A percentile compares a stretch with the other conserved stretches of the same genome.
phyloP scores from a whole-genome alignment of 2,888 invertebrate species.

The Agonopterix subpropinquella region DNA sequence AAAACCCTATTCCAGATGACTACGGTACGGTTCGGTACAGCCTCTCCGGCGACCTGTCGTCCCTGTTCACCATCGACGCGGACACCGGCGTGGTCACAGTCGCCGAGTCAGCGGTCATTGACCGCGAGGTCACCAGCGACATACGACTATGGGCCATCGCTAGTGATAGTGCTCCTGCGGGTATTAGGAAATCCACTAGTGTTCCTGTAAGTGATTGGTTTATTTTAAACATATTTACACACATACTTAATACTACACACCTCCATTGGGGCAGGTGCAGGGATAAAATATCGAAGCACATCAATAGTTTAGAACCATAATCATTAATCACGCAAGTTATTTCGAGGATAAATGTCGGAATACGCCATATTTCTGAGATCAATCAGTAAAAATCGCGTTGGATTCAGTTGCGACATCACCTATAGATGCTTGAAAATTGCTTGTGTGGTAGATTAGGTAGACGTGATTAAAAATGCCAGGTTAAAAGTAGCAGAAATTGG shows the following conservation, averaged over 20 bases:
- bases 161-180: conserved; percentile 84
- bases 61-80: conserved; percentile 83
- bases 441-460: too few relatives aligned
- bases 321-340: too few relatives aligned
- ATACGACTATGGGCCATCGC: conserved; percentile 87
- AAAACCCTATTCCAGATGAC: conserved; percentile 52
- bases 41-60: conserved; percentile 83
- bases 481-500: too few relatives aligned
- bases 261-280: too few relatives aligned
- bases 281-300: too few relatives aligned
- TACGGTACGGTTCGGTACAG: conserved; percentile 88
- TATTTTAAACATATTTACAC: neutral
- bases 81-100: conserved; percentile 86
- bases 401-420: too few relatives aligned
- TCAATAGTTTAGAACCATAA: too few relatives aligned
- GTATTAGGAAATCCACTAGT: conserved; percentile 81
- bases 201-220: conserved; percentile 77
- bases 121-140: conserved; percentile 83
- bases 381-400: too few relatives aligned
- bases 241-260: neutral
- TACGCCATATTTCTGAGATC: too few relatives aligned
- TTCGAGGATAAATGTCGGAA: too few relatives aligned
- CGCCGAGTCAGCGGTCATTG: conserved; percentile 81
- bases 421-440: too few relatives aligned
- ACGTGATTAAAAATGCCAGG: too few relatives aligned